Conservation (phyloP, 92 coral and sea anemone species). For the Plumapathes pennacea region DNA sequence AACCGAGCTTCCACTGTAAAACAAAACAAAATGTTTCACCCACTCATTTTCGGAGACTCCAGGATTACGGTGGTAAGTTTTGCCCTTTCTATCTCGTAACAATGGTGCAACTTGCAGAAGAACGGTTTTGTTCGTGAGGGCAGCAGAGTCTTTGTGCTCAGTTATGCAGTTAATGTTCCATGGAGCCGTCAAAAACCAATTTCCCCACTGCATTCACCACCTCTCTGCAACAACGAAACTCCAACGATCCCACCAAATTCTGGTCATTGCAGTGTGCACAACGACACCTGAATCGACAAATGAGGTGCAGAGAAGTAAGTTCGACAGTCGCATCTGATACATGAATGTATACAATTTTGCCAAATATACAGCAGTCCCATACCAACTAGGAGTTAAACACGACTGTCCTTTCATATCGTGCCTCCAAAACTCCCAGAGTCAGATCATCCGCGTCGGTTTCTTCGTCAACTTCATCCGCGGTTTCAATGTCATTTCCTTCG, state of each 20-base stretch:
- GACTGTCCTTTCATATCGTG: conserved; percentile 10
- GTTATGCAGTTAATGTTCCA: conserved; percentile 4
- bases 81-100: no score
- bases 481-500: background rate
- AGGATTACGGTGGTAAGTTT: no score
- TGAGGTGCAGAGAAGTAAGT: background rate
- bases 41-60: no score
- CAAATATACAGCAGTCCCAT: background rate
- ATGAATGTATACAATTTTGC: background rate
- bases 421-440: conserved; percentile 23
- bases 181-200: background rate
- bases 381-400: conserved; percentile 18
- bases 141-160: background rate
- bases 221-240: conserved; percentile 16
- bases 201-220: conserved; percentile 3
- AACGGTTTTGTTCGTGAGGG: no score
- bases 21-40: no score
- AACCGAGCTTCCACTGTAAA: no score
- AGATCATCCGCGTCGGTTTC: conserved; percentile 31
- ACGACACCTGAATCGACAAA: conserved; percentile 4
- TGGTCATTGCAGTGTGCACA: conserved; percentile 4
- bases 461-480: background rate
- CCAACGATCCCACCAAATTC: conserved; percentile 1
- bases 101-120: no score
- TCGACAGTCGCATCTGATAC: background rate